Base-by-base conservation (phyloP, 2,113 vertebrate genomes). In the Callipepla californica region DNA sequence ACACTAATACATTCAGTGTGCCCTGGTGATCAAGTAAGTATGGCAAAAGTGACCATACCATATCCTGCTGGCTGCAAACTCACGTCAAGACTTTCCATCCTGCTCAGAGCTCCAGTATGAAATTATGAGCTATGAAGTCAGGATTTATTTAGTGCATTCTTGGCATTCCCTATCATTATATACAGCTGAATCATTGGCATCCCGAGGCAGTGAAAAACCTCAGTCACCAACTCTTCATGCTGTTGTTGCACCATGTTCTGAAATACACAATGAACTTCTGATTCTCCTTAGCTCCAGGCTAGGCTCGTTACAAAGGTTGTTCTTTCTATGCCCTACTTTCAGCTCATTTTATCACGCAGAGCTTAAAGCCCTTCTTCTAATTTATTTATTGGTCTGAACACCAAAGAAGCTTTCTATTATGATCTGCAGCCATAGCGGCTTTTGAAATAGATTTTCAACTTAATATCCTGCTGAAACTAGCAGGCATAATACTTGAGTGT, bases 321-420 rank as follows among this genome's bases (percentile, higher is more conserved):
- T 96, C 96, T 95, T 96, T 97, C 59, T 87, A 87, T 95, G 93
- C 84, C 95, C 95, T 97, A 97, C 86, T 97, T 97, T 92, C 81
- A 87, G 90, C 90, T 96, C 93, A 84, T 94, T 97, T 97, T 97
- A 96, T 96, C 94, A 95, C 93, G 89, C 87, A 91, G 80, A 94
- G 89, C 85, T 97, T 96, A 96, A 96, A 96, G 93, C 78, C 75
- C 58, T 92, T 90, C 90, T 93, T 94, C 89, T 96, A 95, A 97
- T 95, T 97, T 97, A 97, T 97, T 97, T 96, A 97, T 95, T 96
- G 92, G 79, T 96, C 80, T 96, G 96, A 96, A 96, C 90, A 95
- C 94, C 75, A 95, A 96, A 97, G 92, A 93, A 93, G 80, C 66
- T 85, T 96, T 96, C 93, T 92, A 87, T 97, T 95, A 87, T 84